Base-by-base conservation (phyloP, 2,888 invertebrate species). In the Sycophila texana region DNA sequence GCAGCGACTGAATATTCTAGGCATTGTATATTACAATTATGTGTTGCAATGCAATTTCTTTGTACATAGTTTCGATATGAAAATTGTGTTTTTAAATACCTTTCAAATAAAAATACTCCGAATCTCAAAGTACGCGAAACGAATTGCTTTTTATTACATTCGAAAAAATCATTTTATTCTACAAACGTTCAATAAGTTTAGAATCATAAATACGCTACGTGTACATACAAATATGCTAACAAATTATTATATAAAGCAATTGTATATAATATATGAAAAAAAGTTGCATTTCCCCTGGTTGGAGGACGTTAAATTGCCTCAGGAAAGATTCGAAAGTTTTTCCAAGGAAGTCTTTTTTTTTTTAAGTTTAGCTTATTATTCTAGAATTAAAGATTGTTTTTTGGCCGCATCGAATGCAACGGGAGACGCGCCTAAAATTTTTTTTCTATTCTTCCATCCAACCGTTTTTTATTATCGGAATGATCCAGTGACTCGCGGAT, bases 151-250 rank as follows among this genome's bases (percentile, higher is more conserved):
- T 81, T 79, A 79, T 81, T 81, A 70, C 68, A 74, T 61, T 76
- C 57, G 16, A 55, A 63, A 74, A 71, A 65, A 16, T 18, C 60
- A 74, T 63, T 76, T 67, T 63, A 71, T 51, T 20, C 74, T 68
- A 70, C 49, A 77, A 74, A 63, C 68, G 39, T 74, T 70, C n/a
- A 66, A 58, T 81, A 81, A 67, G 72, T 78, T 79, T 79, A 76
- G 72, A 73, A 63, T 60, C 49, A 71, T 79, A 74, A 77, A 81
- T 79, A 79, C 61, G 68, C 79, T 81, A 81, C 60, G 55, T 79
- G 79, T 81, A 81, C 76, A 79, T 81, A 81, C 13, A 78, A 81
- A 74, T 79, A 79, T 79, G 53, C 58, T 79, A 81, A 79, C 77
- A 79, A 78, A 81, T 81, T 71, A 80, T 74, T 68, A 79, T 79